Percentiles rank a stretch among this genome's conserved stretches.
Evolutionary conservation across 1,140 invertebrate species (phyloP).

Genomic region (Lordiphosa clarofinis): DNA sequence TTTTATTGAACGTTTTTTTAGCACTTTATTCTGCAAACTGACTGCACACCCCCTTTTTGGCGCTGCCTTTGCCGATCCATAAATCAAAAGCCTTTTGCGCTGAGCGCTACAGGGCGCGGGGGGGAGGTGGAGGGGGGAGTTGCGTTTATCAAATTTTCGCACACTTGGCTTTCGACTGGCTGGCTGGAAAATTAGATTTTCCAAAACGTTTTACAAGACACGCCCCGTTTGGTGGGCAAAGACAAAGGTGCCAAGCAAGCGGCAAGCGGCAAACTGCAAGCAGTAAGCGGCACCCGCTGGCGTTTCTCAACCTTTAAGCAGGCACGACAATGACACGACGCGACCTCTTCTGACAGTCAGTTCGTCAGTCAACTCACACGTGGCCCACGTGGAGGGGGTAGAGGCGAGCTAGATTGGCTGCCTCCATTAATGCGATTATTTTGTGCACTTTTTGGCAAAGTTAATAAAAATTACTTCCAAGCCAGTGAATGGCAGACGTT

Average conservation of each 20-base stretch:
- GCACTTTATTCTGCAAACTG: constrained; percentile 47
- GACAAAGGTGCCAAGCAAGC: constrained; percentile 55
- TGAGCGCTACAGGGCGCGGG: background rate
- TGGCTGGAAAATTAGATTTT: constrained; percentile 64
- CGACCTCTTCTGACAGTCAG: constrained; percentile 43
- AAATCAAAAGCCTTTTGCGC: constrained; percentile 54
- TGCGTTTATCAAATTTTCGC: constrained; percentile 76
- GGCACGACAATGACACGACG: constrained; percentile 66
- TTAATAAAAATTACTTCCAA: constrained; percentile 78
- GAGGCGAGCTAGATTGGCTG: constrained; percentile 11
- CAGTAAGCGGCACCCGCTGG: constrained; percentile 35
- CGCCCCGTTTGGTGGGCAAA: constrained; percentile 40
- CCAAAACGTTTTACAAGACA: constrained; percentile 50
- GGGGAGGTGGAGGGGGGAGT: constrained; percentile 15
- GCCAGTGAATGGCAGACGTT: constrained; percentile 73
- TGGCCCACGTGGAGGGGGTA: constrained; percentile 29
- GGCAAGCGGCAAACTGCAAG: constrained; percentile 19
- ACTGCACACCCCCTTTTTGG: constrained; percentile 32
- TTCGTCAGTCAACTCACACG: constrained; percentile 47
- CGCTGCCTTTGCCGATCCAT: constrained; percentile 38
- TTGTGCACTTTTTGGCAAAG: constrained; percentile 74
- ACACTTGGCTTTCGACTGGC: constrained; percentile 60
- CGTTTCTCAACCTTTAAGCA: constrained; percentile 60
- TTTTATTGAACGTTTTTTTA: constrained; percentile 70
- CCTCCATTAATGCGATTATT: constrained; percentile 74